Base-by-base conservation (phyloP, 2,113 vertebrate genomes). In the Chloebia gouldiae region DNA sequence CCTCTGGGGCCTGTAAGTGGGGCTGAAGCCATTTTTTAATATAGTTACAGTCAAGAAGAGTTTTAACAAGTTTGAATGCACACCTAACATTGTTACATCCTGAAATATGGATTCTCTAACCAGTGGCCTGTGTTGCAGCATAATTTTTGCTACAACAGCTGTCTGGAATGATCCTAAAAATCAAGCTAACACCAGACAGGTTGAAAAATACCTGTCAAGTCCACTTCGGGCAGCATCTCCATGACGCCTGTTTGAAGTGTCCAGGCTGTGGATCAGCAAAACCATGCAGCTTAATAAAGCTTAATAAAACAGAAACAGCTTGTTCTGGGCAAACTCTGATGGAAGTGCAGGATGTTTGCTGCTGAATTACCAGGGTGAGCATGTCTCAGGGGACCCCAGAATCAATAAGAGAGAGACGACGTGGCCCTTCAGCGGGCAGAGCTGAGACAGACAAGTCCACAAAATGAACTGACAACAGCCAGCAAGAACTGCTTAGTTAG, bases 31-130 rank as follows among this genome's bases (percentile, higher is more conserved):
- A 92, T 91, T 92, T 95, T 96, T 93, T 93, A 92, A 76, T 37
- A 82, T 88, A 83, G 81, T 93, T 90, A 93, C 20, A 91, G 71
- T 50, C 92, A 78, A n/a, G 92, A 63, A 90, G 82, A 88, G 76
- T 90, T 94, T 93, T 81, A 94, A 86, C 93, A 95, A 92, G 57
- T 96, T 89, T 76, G 83, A 93, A 89, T 86, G 91, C 88, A 86
- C 88, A 91, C 86, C 91, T 93, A 88, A 84, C 80, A 28, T 44
- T 13, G 81, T 93, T 94, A 94, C 28, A 39, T 37, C 66, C 69
- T 91, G 92, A 93, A 91, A 95, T 92, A 95, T n/a, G 65, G 89
- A 56, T 89, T 85, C 86, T 61, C 60, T 49, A 79, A 81, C 47
- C 40, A 4, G 33, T 17, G 64, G 69, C 57, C 61, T 27, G 60